Evolutionary conservation across 2,888 invertebrate species (phyloP).

Genomic region (Pediacus dermestoides): DNA sequence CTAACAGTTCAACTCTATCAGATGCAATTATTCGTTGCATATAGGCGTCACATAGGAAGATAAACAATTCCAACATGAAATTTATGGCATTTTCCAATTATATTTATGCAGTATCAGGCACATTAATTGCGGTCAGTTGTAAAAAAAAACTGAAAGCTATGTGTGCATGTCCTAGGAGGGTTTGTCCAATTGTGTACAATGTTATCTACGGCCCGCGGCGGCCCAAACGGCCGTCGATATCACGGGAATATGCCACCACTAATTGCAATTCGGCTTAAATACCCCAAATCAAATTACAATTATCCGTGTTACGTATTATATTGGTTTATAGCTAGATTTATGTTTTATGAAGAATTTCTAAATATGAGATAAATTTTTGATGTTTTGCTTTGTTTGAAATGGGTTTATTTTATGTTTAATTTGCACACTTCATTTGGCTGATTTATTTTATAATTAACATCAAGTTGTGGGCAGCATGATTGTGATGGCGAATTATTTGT

Average conservation of each 20-base stretch:
- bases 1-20: too few relatives aligned
- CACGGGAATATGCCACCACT: constrained; percentile 22
- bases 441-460: too few relatives aligned
- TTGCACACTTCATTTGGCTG: too few relatives aligned
- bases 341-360: too few relatives aligned
- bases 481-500: too few relatives aligned
- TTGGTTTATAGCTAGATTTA: too few relatives aligned
- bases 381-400: not conserved
- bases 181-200: constrained; percentile 29
- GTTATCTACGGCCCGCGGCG: constrained; percentile 36
- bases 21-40: too few relatives aligned
- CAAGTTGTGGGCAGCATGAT: too few relatives aligned
- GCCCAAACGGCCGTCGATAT: constrained; percentile 28
- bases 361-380: too few relatives aligned
- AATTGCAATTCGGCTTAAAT: constrained; percentile 34
- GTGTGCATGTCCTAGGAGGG: constrained; percentile 28
- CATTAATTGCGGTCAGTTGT: constrained; percentile 31
- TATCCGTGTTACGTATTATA: too few relatives aligned
- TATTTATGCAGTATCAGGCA: constrained; percentile 32
- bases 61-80: too few relatives aligned
- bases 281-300: constrained; percentile 36
- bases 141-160: constrained; percentile 9
- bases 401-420: not conserved
- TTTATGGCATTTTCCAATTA: constrained; percentile 35
- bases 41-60: too few relatives aligned